These are phyloP conservation scores for Parauchenoglanis punctatus DNA, from an alignment of 2,797 vertebrate species.

Conservation along the genomic window DNA sequence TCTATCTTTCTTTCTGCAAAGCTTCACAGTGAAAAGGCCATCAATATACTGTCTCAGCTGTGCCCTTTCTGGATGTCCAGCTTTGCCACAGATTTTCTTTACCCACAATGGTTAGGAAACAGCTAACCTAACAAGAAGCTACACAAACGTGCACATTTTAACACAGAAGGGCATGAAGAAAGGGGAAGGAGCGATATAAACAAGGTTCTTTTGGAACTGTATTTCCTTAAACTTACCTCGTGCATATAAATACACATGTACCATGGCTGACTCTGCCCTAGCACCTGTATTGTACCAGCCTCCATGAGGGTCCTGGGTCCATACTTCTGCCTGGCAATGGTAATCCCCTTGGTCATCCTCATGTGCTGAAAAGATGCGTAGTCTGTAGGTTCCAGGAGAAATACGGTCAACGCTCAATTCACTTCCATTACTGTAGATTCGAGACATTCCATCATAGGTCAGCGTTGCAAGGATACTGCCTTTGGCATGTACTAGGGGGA, in stretches of 20 bases:
- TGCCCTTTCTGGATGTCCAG: background rate
- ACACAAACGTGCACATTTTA: background rate
- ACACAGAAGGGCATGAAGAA: background rate
- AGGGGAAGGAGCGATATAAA: background rate
- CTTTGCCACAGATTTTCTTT: background rate
- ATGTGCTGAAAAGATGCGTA: slow-evolving; percentile 80
- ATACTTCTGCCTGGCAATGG: slow-evolving; percentile 79
- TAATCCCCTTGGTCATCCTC: slow-evolving; percentile 82
- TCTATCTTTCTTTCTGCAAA: background rate
- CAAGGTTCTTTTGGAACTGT: background rate
- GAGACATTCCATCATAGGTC: slow-evolving; percentile 77
- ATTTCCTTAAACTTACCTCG: slow-evolving; percentile 74
- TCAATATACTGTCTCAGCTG: background rate
- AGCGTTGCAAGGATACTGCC: slow-evolving; percentile 70
- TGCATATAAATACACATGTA: slow-evolving; percentile 83
- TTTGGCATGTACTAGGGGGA: slow-evolving; percentile 26
- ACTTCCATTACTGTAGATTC: slow-evolving; percentile 71
- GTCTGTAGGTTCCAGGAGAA: slow-evolving; percentile 72
- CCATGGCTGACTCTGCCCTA: slow-evolving; percentile 72
- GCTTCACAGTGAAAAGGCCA: background rate
- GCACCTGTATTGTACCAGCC: slow-evolving; percentile 84
- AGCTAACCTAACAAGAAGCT: background rate
- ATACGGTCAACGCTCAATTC: slow-evolving; percentile 81
- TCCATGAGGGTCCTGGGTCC: slow-evolving; percentile 81
- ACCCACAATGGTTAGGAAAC: background rate